Percentiles rank a stretch among this genome's conserved stretches.
These are phyloP conservation scores for Potamilus streckersoni DNA, from an alignment of 1,140 invertebrate species.

Conservation along the genomic window DNA sequence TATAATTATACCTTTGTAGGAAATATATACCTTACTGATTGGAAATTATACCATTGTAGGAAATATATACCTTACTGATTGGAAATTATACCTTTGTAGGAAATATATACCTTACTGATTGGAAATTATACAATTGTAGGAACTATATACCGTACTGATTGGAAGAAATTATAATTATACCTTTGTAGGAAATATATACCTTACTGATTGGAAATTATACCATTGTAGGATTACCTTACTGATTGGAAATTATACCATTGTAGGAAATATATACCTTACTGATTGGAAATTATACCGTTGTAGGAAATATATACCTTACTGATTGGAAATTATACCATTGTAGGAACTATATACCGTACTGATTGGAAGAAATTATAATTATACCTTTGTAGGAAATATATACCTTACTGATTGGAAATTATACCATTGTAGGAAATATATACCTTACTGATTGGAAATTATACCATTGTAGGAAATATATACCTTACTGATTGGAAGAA, in stretches of 20 bases:
- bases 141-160: conserved; percentile 98
- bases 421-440: conserved; percentile 79
- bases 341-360: conserved; percentile 95
- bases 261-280: conserved; percentile 95
- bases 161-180: conserved; percentile 74
- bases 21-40: conserved; percentile 98
- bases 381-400: conserved; percentile 79
- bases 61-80: conserved; percentile 98
- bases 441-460: conserved; percentile 92
- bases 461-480: conserved; percentile 79
- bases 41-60: conserved; percentile 71
- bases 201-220: conserved; percentile 83
- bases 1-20: conserved; percentile 69
- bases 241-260: conserved; percentile 76
- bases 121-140: conserved; percentile 71
- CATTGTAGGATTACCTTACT: conserved; percentile 89
- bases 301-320: conserved; percentile 95
- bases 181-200: conserved; percentile 88
- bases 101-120: conserved; percentile 98
- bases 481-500: conserved; percentile 99
- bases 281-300: conserved; percentile 76
- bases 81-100: conserved; percentile 71
- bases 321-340: conserved; percentile 76
- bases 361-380: conserved; percentile 92
- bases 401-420: conserved; percentile 92